phyloP scores from a whole-genome alignment of 30 jellyfish, hydroid and myxozoan species.

The Sanderia malayensis region DNA sequence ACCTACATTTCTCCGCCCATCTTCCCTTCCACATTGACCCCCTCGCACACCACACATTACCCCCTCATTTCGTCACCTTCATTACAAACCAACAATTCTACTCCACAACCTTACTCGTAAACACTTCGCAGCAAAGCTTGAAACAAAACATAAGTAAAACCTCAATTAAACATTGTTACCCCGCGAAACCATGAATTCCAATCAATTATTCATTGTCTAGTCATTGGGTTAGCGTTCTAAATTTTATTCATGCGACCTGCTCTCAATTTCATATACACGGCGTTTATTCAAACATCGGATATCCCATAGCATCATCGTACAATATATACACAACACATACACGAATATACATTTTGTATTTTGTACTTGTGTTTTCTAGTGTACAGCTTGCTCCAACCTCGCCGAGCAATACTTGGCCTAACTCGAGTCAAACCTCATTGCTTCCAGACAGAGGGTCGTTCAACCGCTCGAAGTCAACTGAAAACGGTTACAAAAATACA shows the following conservation, averaged over 20 bases:
- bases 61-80: no score
- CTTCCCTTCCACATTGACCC: no score
- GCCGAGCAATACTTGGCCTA: conserved; percentile 46
- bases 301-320: conserved; percentile 2
- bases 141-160: no score
- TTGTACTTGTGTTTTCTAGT: conserved; percentile 11
- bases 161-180: no score
- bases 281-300: neutral
- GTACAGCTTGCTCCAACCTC: conserved; percentile 28
- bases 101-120: no score
- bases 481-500: neutral
- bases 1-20: no score
- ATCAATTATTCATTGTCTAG: conserved; percentile 52
- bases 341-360: no score
- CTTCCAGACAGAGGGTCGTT: conserved; percentile 28
- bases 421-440: conserved; percentile 1
- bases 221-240: no score
- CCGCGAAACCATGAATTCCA: neutral
- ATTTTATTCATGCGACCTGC: conserved; percentile 44
- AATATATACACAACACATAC: no score
- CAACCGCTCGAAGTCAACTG: conserved; percentile 55
- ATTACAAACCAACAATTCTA: no score
- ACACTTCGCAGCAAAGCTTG: no score
- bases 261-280: neutral
- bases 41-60: no score